Evolutionary conservation across 1,140 invertebrate species (phyloP).

Genomic region (Drosophila persimilis): DNA sequence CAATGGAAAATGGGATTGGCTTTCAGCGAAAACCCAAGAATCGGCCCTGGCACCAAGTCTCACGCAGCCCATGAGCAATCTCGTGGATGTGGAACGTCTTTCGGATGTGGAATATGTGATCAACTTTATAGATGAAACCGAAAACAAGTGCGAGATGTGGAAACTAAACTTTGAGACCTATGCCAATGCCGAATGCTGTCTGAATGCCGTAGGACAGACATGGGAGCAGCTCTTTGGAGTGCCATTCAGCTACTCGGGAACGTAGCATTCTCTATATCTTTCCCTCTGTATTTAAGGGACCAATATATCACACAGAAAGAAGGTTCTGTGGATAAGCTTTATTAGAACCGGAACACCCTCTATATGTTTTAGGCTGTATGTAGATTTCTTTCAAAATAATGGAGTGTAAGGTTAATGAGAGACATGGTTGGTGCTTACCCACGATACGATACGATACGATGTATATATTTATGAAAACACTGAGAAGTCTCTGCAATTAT

Average conservation of each 20-base stretch:
- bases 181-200: constrained; percentile 62
- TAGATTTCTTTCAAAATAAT: constrained; percentile 26
- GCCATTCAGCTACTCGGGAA: constrained; percentile 59
- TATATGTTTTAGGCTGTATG: constrained; percentile 7
- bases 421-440: constrained; percentile 46
- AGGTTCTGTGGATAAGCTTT: constrained; percentile 36
- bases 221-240: constrained; percentile 81
- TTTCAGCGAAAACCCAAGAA: constrained; percentile 29
- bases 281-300: constrained; percentile 23
- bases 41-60: constrained; percentile 60
- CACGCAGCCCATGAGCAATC: constrained; percentile 84
- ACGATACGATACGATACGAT: constrained; percentile 23
- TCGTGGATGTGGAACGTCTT: constrained; percentile 84
- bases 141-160: constrained; percentile 75
- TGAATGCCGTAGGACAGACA: constrained; percentile 67
- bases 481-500: constrained; percentile 35
- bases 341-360: constrained; percentile 11
- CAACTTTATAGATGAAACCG: constrained; percentile 76
- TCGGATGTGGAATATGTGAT: constrained; percentile 56
- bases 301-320: constrained; percentile 19
- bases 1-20: constrained; percentile 83
- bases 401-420: constrained; percentile 40
- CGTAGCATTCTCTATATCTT: constrained; percentile 38
- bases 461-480: constrained; percentile 35
- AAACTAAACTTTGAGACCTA: constrained; percentile 69